Evolutionary conservation across 1,140 invertebrate species (phyloP), one percentile per base, ranked within the genome.

Genomic region (Zaprionus gabonicus): DNA sequence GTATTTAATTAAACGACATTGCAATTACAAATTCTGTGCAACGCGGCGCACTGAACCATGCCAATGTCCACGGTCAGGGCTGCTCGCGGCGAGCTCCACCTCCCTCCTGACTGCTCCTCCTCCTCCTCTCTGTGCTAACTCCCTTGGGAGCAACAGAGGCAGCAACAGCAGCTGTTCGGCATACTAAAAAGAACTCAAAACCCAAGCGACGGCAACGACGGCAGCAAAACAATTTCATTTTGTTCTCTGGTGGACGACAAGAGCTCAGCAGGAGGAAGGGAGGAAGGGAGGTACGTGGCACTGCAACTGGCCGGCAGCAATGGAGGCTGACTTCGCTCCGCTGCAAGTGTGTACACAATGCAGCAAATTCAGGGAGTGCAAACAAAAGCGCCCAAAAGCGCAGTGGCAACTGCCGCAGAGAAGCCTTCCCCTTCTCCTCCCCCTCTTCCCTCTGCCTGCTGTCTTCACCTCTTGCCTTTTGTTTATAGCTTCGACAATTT

Each of bases 1-100:
- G 88, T 91, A 91, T 91, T 91, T 91, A 91, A 91, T 91, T 91
- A 91, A 91, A 87, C 87, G 87, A 87, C 87, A 91, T 91, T 87
- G 87, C 87, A 91, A 91, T 91, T 91, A 91, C 87, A 91, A 91
- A 91, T 91, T 91, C 87, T 88, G 87, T 91, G 81, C 83, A 88
- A 74, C 83, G 81, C 81, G 74, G 78, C 78, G 70, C 49, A 66
- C 75, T 72, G 81, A 67, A 80, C 81, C 63, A 36, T 56, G 49
- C 46, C 66, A 44, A 36, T 58, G 64, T 62, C 71, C 68, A 65
- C n/a, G 51, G 59, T 58, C 64, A 34, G 44, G 44, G 15, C 64
- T 38, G 27, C 41, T 4, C 28, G 34, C 20, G 25, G 25, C 56
- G 17, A 20, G 12, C 28, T 25, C 46, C 13, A 20, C 10, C 20